A percentile compares a stretch with the other conserved stretches of the same genome.
These are phyloP conservation scores for Archips xylosteana DNA, from an alignment of 2,888 invertebrate genomes.

Conservation along the genomic window DNA sequence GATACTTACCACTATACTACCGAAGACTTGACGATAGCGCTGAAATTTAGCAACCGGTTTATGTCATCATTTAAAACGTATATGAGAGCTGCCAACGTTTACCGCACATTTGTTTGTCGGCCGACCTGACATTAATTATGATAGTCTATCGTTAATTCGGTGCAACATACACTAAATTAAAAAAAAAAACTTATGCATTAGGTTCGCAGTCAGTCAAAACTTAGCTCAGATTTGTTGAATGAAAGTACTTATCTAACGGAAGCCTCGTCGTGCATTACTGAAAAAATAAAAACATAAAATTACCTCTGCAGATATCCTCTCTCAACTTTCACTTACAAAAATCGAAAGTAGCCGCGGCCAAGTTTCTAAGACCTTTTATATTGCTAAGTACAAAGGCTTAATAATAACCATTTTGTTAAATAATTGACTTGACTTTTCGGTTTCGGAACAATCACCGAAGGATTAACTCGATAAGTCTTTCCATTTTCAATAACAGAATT, in stretches of 20 bases:
- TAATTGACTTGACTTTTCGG: not conserved
- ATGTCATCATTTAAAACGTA: not conserved
- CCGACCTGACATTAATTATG: no score
- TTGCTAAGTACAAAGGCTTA: not conserved
- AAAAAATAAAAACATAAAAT: not conserved
- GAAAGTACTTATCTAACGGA: not conserved
- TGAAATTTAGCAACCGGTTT: not conserved
- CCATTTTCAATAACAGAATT: not conserved
- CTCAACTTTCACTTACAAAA: not conserved
- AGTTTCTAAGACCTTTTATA: conserved; percentile 2
- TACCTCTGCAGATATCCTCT: not conserved
- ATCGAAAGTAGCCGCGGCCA: conserved; percentile 3
- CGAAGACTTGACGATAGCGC: conserved; percentile 61
- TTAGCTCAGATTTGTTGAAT: not conserved
- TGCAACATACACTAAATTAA: no score
- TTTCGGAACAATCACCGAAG: not conserved
- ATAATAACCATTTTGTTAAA: not conserved
- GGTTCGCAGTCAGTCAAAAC: no score
- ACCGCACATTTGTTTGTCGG: no score
- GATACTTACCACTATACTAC: conserved; percentile 86
- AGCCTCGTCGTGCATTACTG: not conserved
- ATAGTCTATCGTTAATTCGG: no score
- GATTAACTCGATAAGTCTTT: not conserved
- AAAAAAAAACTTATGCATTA: no score
- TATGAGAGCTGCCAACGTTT: no score